Conservation (phyloP, 2,113 vertebrate genomes). For the Bostrychus sinensis region DNA sequence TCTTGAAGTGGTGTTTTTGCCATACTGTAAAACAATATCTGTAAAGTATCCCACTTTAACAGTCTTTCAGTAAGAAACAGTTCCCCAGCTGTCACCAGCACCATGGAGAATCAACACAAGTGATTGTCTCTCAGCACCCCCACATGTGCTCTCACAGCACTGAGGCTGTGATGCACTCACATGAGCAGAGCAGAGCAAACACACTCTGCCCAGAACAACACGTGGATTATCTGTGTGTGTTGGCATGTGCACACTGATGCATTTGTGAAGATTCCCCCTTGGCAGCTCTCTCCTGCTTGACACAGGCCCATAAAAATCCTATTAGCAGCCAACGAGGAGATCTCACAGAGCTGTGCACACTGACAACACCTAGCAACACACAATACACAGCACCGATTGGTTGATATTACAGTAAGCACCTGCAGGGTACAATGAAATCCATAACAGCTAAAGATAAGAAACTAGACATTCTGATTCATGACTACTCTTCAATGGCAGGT, state of each 20-base stretch:
- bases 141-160: slow-evolving; percentile 30
- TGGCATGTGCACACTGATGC: slow-evolving; percentile 24
- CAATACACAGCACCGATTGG: slow-evolving; percentile 39
- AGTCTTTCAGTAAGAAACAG: slow-evolving; percentile 35
- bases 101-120: slow-evolving; percentile 65
- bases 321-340: slow-evolving; percentile 71
- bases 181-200: slow-evolving; percentile 38
- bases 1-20: slow-evolving; percentile 34
- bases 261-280: slow-evolving; percentile 47
- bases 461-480: slow-evolving; percentile 56
- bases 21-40: slow-evolving; percentile 58
- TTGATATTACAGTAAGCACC: slow-evolving; percentile 52
- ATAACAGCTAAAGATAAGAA: slow-evolving; percentile 44
- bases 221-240: slow-evolving; percentile 40
- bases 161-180: slow-evolving; percentile 29
- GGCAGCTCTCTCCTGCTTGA: slow-evolving; percentile 68
- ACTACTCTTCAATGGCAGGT: slow-evolving; percentile 46
- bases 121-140: slow-evolving; percentile 60
- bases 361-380: slow-evolving; percentile 29
- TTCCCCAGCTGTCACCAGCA: slow-evolving; percentile 60
- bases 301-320: slow-evolving; percentile 75
- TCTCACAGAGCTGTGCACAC: slow-evolving; percentile 45
- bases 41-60: slow-evolving; percentile 39
- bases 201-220: slow-evolving; percentile 26
- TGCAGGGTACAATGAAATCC: slow-evolving; percentile 44